These are phyloP conservation scores for Julus scandinavius DNA, from an alignment of 2,888 invertebrate genomes.

Conservation along the genomic window DNA sequence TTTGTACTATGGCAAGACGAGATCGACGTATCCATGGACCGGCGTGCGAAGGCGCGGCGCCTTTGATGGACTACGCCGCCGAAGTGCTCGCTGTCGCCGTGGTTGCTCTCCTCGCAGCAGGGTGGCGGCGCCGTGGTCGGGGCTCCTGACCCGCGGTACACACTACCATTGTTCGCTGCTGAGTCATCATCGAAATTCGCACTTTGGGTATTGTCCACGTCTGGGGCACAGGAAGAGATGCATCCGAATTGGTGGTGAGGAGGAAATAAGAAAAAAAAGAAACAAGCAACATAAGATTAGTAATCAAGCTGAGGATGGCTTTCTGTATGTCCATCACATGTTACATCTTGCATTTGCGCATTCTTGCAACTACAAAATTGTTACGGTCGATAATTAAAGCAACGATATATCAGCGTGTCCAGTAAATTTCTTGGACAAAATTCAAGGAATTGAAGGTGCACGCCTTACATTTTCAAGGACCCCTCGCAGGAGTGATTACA, in stretches of 20 bases:
- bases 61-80: neutral
- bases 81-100: neutral
- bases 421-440: too few species aligned
- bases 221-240: neutral
- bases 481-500: too few species aligned
- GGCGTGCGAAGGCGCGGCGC: slow-evolving; percentile 27
- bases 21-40: slow-evolving; percentile 48
- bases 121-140: neutral
- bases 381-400: too few species aligned
- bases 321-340: neutral
- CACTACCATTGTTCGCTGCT: neutral
- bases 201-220: slow-evolving; percentile 7
- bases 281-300: neutral
- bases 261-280: neutral
- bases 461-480: too few species aligned
- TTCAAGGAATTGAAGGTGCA: too few species aligned
- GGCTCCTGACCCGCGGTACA: neutral
- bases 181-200: neutral
- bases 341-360: too few species aligned
- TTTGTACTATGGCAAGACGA: slow-evolving; percentile 48
- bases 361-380: too few species aligned
- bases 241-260: neutral
- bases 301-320: too few species aligned
- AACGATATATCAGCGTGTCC: too few species aligned
- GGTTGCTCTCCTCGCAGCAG: neutral